Percentiles rank a stretch among this genome's conserved stretches.
Conservation (phyloP, 2,797 vertebrate genomes). For the Galaxias olidus region DNA sequence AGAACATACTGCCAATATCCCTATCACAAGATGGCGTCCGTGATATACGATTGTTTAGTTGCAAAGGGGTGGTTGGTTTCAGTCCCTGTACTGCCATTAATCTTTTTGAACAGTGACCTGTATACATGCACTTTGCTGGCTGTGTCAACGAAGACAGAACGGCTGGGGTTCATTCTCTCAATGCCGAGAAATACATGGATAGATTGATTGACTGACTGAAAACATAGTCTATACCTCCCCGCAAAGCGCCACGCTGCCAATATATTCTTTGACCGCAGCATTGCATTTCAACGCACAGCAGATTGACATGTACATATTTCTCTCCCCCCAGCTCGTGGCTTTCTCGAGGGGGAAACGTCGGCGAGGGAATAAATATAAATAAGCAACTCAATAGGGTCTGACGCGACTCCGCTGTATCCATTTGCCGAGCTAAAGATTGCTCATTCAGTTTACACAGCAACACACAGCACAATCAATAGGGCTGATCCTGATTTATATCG, state of each 20-base stretch:
- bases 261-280: neutral
- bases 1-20: too few species aligned
- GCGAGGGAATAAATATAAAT: constrained; percentile 23
- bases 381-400: constrained; percentile 20
- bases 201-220: neutral
- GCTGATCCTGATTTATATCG: constrained; percentile 26
- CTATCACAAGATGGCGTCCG: too few species aligned
- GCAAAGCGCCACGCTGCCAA: constrained; percentile 2
- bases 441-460: constrained; percentile 46
- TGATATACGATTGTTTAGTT: too few species aligned
- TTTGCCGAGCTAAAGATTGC: constrained; percentile 43
- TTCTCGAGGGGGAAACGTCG: constrained; percentile 5
- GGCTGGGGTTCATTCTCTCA: neutral
- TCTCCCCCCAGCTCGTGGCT: neutral
- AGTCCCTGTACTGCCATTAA: too few species aligned
- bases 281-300: neutral
- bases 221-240: neutral
- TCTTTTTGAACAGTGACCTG: too few species aligned
- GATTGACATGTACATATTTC: constrained; percentile 3
- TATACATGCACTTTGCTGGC: too few species aligned
- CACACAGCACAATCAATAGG: constrained; percentile 33
- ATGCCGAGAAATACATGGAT: neutral
- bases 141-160: too few species aligned
- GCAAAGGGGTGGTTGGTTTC: too few species aligned
- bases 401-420: constrained; percentile 35